Base-by-base conservation (phyloP, 2,113 vertebrate species). In the Thomomys bottae region DNA sequence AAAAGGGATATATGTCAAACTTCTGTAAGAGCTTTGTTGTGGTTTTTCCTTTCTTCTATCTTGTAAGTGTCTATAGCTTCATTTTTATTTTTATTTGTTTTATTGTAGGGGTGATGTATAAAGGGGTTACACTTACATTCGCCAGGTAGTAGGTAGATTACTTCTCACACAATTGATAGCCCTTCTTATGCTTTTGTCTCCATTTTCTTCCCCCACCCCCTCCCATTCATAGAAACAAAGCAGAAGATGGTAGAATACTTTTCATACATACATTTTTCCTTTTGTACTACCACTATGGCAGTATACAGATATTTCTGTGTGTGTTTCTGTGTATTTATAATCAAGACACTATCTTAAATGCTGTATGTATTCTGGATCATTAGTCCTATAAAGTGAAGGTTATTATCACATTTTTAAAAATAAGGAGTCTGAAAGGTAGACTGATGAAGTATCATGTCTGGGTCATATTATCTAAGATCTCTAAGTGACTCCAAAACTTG, bases 211-310 rank as follows among this genome's bases (percentile, higher is more conserved):
- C n/a, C n/a, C n/a, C n/a, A n/a, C n/a, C n/a, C n/a, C n/a, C n/a
- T n/a, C n/a, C n/a, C n/a, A n/a, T n/a, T n/a, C n/a, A n/a, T 80
- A 87, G 38, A 83, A 90, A 89, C 34, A 84, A 84, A 36, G 20
- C 17, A 36, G 57, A 12, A 66, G 34, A 36, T 64, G 24, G 14
- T 38, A 3, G 42, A 17, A 63, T 63, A 34, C 64, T 66, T 24
- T 7, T 36, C 73, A 12, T 64, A 36, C n/a, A 18, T 17, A 5
- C 49, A 5, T 78, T 70, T 82, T 10, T 78, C 12, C 84, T 72
- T 63, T 40, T 89, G 40, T 89, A 67, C 84, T 54, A 32, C n/a
- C 34, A 40, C 28, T 87, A 40, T 8, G 20, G n/a, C n/a, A n/a
- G n/a, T n/a, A n/a, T n/a, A 75, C 24, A 90, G 61, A 42, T 5